Conservation (phyloP, 2,888 invertebrate species). For the Oligia fasciuncula region DNA sequence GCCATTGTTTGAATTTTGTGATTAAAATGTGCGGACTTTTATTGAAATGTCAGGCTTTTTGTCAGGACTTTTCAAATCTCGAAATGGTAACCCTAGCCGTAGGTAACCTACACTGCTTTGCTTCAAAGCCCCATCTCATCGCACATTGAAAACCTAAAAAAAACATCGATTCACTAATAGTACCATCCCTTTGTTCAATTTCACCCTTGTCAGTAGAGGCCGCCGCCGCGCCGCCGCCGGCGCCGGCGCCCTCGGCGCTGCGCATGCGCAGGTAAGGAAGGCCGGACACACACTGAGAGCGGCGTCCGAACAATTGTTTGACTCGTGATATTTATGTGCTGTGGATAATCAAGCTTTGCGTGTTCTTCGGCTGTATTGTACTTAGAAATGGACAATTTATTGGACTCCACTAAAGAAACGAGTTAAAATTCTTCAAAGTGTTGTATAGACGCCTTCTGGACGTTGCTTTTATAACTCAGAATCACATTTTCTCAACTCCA, state of each 20-base stretch:
- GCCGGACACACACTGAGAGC: conserved; percentile 55
- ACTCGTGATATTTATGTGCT: neutral
- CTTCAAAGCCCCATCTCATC: neutral
- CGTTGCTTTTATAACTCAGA: neutral
- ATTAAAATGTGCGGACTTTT: too few species aligned
- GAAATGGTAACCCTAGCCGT: too few species aligned
- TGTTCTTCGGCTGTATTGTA: neutral
- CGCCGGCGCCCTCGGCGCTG: conserved; percentile 80
- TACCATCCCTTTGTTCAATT: conserved; percentile 67
- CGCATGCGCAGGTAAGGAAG: conserved; percentile 67
- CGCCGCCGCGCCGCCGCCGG: conserved; percentile 70
- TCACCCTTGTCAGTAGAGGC: conserved; percentile 66
- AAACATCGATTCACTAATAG: conserved; percentile 55
- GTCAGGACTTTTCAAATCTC: too few species aligned
- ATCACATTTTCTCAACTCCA: neutral
- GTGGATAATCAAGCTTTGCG: conserved; percentile 15
- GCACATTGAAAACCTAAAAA: conserved; percentile 28
- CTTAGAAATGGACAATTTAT: conserved; percentile 8
- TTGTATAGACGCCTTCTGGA: neutral
- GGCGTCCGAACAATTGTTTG: conserved; percentile 29
- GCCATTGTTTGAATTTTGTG: too few species aligned
- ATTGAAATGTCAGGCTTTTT: too few species aligned
- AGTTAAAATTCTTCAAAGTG: neutral
- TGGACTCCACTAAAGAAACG: neutral
- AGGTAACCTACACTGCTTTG: neutral